phyloP scores from a whole-genome alignment of 2,888 invertebrate species.

The Cantharis lateralis region DNA sequence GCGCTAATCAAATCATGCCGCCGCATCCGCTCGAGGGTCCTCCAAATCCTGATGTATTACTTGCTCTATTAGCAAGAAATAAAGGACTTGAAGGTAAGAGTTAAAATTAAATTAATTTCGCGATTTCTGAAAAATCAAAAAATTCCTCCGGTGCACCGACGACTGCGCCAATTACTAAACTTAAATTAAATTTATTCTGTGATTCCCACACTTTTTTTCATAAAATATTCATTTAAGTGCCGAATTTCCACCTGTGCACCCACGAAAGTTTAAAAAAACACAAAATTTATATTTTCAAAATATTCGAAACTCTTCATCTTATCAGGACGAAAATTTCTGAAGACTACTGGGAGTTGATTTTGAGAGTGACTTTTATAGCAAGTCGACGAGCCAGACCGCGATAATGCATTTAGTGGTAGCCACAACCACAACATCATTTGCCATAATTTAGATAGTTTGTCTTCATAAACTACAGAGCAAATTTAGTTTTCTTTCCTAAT shows the following conservation, averaged over 20 bases:
- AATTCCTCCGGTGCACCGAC: too few relatives aligned
- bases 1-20: conserved; percentile 50
- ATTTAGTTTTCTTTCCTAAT: conserved; percentile 1
- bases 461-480: conserved; percentile 21
- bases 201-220: background rate
- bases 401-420: conserved; percentile 33
- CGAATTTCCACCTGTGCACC: background rate
- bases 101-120: background rate
- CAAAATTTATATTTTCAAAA: background rate
- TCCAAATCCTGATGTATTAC: conserved; percentile 82
- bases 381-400: conserved; percentile 31
- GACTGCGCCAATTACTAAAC: too few relatives aligned
- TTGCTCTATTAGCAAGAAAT: conserved; percentile 83
- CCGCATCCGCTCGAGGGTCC: conserved; percentile 58
- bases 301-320: background rate
- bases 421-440: conserved; percentile 26
- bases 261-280: background rate
- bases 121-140: background rate
- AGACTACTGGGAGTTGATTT: conserved; percentile 25
- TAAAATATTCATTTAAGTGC: background rate
- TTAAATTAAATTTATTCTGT: too few relatives aligned
- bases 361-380: conserved; percentile 33
- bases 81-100: conserved; percentile 86
- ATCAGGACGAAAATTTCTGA: conserved; percentile 16
- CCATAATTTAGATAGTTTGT: conserved; percentile 32